Percentiles rank a stretch among this genome's conserved stretches.
phyloP scores from a whole-genome alignment of 2,797 vertebrate genomes.

The Pangasius larnaudii region DNA sequence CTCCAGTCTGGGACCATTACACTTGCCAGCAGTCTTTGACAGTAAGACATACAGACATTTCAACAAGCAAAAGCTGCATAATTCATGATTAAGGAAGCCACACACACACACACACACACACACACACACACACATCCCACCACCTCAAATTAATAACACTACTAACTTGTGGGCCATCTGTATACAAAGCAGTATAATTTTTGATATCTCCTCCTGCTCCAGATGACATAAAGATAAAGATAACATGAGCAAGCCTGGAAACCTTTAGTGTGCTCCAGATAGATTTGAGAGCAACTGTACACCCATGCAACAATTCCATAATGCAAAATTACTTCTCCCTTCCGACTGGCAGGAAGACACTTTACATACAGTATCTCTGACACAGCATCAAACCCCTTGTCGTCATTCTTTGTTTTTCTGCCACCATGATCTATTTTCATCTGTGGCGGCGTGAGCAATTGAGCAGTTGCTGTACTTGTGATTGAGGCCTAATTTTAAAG shows the following conservation, averaged over 20 bases:
- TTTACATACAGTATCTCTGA: constrained; percentile 26
- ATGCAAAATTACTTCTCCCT: constrained; percentile 27
- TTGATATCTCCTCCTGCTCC: neutral
- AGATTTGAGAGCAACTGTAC: constrained; percentile 18
- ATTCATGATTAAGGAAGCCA: neutral
- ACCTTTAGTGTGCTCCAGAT: constrained; percentile 9
- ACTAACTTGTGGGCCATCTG: neutral
- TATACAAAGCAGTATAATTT: neutral
- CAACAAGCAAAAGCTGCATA: neutral
- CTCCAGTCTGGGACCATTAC: neutral
- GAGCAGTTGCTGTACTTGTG: constrained; percentile 55
- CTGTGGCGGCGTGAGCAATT: constrained; percentile 45
- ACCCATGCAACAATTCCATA: constrained; percentile 21
- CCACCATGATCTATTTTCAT: constrained; percentile 55
- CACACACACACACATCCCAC: too few relatives aligned
- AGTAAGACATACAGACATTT: neutral
- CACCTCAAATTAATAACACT: neutral
- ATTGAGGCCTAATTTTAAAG: constrained; percentile 54
- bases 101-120: neutral
- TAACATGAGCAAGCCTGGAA: neutral
- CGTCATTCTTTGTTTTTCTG: constrained; percentile 52
- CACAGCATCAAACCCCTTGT: constrained; percentile 40
- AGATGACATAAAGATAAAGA: constrained; percentile 12
- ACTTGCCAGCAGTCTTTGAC: neutral
- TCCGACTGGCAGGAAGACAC: constrained; percentile 19